Base-by-base conservation (phyloP, 2,888 invertebrate genomes). In the Drosophila setosimentum region DNA sequence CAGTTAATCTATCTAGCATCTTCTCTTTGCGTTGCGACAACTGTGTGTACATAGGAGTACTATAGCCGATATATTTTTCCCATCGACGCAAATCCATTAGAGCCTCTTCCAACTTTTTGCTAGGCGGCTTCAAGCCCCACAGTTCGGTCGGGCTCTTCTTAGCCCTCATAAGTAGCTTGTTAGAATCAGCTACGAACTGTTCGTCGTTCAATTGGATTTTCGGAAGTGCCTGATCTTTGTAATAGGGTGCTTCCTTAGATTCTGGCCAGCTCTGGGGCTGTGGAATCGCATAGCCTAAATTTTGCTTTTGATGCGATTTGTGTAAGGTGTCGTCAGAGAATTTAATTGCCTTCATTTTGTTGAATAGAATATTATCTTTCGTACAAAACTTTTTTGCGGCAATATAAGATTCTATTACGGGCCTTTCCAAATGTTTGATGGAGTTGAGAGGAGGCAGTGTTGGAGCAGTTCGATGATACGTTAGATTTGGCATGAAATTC, bases 101-200 rank as follows among this genome's bases (percentile, higher is more conserved):
- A 27, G 35, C 37, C 1, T 27, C 33, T 27, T 58, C 40, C 10
- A 45, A 16, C 16, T 58, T 51, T 3, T 24, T 57, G 29, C 27
- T 59, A 11, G 63, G 45, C 1, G 48, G 27, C n/a, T 58, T 32
- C 13, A 21, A 4, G 2, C 7, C 7, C 64, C 73, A 64, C n/a
- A 45, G 0, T 0, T 58, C 21, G 2, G 5, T 21, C 0, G 42
- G 49, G 1, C n/a, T 49, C 21, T 50, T 29, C 29, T 55, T 71
- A 3, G 63, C 57, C 13, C 4, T 62, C 8, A 4, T 4, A 48
- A 30, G 58, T 0, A 58, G 18, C 6, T 16, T 8, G 21, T 71
- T 13, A 7, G 27, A 8, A 2, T 62, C 55, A 5, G 16, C 16
- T 16, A 27, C 18, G 27, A 13, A 3, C 0, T 32, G 13, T 27